phyloP scores from a whole-genome alignment of 1,140 invertebrate genomes.

The Melitaea cinxia region DNA sequence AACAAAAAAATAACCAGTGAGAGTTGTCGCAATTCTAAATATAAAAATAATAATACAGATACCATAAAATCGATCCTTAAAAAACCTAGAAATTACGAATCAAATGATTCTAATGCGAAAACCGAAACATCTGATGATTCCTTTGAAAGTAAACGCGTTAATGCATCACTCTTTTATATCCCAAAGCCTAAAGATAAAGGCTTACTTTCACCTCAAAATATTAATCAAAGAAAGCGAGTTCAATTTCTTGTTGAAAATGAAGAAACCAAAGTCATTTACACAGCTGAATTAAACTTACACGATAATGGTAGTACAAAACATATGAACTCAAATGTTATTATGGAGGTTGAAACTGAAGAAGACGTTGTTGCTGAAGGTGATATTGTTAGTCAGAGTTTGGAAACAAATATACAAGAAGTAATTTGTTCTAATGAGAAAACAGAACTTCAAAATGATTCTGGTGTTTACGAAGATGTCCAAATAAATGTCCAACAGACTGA shows the following conservation, averaged over 20 bases:
- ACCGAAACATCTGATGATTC: slow-evolving; percentile 58
- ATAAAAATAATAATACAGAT: slow-evolving; percentile 67
- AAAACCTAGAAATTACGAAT: slow-evolving; percentile 81
- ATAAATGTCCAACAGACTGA: slow-evolving; percentile 26
- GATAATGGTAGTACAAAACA: slow-evolving; percentile 42
- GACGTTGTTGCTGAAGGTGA: slow-evolving; percentile 56
- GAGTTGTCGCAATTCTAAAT: slow-evolving; percentile 49
- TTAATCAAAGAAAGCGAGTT: slow-evolving; percentile 81
- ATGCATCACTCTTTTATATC: slow-evolving; percentile 85
- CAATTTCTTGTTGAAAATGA: slow-evolving; percentile 84
- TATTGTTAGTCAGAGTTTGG: slow-evolving; percentile 59
- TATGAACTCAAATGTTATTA: slow-evolving; percentile 38
- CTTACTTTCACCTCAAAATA: slow-evolving; percentile 54
- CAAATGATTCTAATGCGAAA: slow-evolving; percentile 49
- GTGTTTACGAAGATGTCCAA: slow-evolving; percentile 49
- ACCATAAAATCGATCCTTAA: slow-evolving; percentile 87
- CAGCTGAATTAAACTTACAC: slow-evolving; percentile 70
- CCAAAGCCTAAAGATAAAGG: slow-evolving; percentile 82
- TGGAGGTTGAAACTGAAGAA: slow-evolving; percentile 37
- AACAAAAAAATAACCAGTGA: slow-evolving; percentile 52
- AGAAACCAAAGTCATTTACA: slow-evolving; percentile 75
- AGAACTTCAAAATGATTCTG: slow-evolving; percentile 33
- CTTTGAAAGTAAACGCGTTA: slow-evolving; percentile 61
- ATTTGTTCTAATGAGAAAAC: slow-evolving; percentile 17
- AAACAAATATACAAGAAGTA: slow-evolving; percentile 25